Evolutionary conservation across 2,797 vertebrate genomes (phyloP), one percentile per base, ranked within the genome.

Genomic region (Micrastur ruficollis): DNA sequence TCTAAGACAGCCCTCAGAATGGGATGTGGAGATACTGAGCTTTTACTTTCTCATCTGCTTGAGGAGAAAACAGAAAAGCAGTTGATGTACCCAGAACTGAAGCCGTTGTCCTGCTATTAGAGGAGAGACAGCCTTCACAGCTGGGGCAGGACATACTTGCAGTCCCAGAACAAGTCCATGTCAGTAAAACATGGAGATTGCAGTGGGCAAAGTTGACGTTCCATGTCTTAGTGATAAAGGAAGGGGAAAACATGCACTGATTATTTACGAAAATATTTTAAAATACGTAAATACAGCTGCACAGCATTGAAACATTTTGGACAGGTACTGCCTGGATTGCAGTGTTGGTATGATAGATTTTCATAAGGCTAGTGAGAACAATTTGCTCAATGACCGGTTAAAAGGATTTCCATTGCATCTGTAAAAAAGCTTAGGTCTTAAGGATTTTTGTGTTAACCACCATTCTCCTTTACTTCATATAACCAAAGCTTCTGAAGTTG

Each of bases 191-290:
- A 98, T 99, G 95, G 98, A 99, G 95, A 99, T 99, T 52, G 98
- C 98, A 50, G 98, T 98, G 8, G 98, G 98, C 50, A 99, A 99
- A 94, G 98, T 98, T 25, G 98, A 98, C 85, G 98, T 99, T 36
- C 99, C 98, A 8, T 98, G 98, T 6, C 97, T 99, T 82, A 99
- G 98, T 40, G 98, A 99, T 58, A 98, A 98, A 93, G 98, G 98
- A 79, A 98, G 97, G 46, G 99, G 98, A 40, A 98, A 99, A 81
- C 99, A 99, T 86, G 98, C 98, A 5, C 97, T 99, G 83, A 98
- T 99, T 93, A 98, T 99, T 97, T 99, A 99, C 92, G 98, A 99
- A 98, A 99, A 99, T 89, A 97, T 99, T 85, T 97, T 99, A 71
- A 99, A 99, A 96, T 99, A 99, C 92, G 97, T 98, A 90, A 98